Evolutionary conservation across 2,797 vertebrate genomes (phyloP), one percentile per base, ranked within the genome.

Genomic region (Caiman crocodilus): DNA sequence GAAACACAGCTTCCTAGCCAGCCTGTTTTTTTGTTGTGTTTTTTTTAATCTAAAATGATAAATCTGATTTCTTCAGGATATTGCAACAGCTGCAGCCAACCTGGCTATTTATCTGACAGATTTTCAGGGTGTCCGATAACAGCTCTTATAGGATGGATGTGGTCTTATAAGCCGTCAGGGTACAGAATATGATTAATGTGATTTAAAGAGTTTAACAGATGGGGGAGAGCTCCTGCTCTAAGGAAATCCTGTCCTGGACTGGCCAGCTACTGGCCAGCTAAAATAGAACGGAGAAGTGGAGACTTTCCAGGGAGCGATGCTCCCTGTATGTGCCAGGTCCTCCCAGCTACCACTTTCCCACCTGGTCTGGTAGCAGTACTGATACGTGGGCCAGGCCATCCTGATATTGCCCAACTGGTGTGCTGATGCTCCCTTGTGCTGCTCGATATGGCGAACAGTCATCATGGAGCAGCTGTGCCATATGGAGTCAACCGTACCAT

Each of bases 51-150:
- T 84, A 16, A 90, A 94, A 94, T 87, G 95, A 95, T 96, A 84
- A 90, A 96, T 96, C 93, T 89, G 91, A 96, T 94, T 96, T 93
- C 95, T 95, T 90, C 84, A 84, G 95, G 95, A 92, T 93, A 91
- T 79, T 95, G 96, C 94, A 94, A 82, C 94, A 91, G 96, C 96
- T 95, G 94, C 93, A 93, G 94, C 95, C 94, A 88, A 96, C 94
- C 96, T 90, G 94, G 95, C 95, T 90, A 5, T 90, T 96, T 96
- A 96, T 93, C 95, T 84, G 94, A 86, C 90, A 94, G 84, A 94
- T 95, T 95, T 92, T 96, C 76, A 4, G 95, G 78, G 76, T 82
- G 91, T 60, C 76, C 2, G 88, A 95, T 93, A 96, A 91, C 90
- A 79, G 93, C 93, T 95, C 95, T 74, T 94, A 84, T 82, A 95